Conservation (phyloP, 2,797 vertebrate genomes). For the Iguana delicatissima region DNA sequence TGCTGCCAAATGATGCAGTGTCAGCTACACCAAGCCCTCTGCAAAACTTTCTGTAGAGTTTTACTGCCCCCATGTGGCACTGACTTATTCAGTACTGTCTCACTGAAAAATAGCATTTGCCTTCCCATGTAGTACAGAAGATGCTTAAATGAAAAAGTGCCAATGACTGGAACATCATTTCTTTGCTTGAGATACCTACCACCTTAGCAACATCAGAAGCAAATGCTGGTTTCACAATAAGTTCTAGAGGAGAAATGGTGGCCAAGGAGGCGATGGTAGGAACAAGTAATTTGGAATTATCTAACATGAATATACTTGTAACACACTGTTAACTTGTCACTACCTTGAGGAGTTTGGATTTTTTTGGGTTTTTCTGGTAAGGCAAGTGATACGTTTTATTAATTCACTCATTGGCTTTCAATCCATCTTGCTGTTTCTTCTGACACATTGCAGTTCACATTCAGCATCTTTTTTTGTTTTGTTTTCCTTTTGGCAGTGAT, state of each 20-base stretch:
- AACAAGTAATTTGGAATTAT: background rate
- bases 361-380: too few relatives aligned
- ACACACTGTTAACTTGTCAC: background rate
- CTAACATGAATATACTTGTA: too few relatives aligned
- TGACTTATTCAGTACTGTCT: background rate
- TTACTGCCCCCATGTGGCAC: constrained; percentile 5
- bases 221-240: background rate
- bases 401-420: background rate
- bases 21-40: background rate
- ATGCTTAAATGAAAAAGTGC: too few relatives aligned
- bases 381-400: too few relatives aligned
- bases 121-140: background rate
- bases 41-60: background rate
- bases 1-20: too few relatives aligned
- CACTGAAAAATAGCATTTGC: background rate
- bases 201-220: background rate
- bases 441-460: background rate
- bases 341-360: too few relatives aligned
- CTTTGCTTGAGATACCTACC: background rate
- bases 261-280: background rate
- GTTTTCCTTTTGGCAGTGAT: too few relatives aligned
- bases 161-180: background rate
- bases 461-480: too few relatives aligned
- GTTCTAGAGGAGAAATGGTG: background rate
- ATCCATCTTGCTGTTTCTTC: background rate